Evolutionary conservation across 2,113 vertebrate species (phyloP).

Genomic region (Spermophilus dauricus): DNA sequence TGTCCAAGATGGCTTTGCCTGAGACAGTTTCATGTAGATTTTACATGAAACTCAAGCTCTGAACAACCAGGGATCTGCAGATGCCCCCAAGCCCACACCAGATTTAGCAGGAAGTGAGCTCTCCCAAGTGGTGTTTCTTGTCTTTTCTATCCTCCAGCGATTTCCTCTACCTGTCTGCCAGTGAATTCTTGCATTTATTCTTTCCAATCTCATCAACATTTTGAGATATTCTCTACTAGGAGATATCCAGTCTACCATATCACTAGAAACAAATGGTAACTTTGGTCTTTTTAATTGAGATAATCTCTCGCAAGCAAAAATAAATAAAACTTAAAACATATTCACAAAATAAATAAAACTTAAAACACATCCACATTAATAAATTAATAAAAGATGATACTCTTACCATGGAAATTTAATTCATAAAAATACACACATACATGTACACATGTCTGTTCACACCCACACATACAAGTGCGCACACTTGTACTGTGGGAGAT

Average conservation of each 20-base stretch:
- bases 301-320: not conserved
- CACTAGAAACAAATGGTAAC: not conserved
- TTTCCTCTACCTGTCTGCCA: not conserved
- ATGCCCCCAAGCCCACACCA: not conserved
- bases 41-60: not conserved
- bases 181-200: not conserved
- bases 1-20: not conserved
- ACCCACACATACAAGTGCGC: not conserved
- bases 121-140: not conserved
- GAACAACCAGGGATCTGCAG: not conserved
- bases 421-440: not conserved
- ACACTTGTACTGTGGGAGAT: not conserved
- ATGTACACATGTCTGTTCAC: not conserved
- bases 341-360: not conserved
- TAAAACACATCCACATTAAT: not conserved
- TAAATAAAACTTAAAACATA: not conserved
- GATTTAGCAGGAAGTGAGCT: not conserved
- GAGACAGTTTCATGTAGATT: not conserved
- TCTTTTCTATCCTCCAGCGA: not conserved
- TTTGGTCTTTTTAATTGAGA: not conserved
- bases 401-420: not conserved
- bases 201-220: not conserved
- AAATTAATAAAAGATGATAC: not conserved
- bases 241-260: not conserved
- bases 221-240: not conserved